phyloP scores from a whole-genome alignment of 2,888 invertebrate species.

The Hartigia nigra region DNA sequence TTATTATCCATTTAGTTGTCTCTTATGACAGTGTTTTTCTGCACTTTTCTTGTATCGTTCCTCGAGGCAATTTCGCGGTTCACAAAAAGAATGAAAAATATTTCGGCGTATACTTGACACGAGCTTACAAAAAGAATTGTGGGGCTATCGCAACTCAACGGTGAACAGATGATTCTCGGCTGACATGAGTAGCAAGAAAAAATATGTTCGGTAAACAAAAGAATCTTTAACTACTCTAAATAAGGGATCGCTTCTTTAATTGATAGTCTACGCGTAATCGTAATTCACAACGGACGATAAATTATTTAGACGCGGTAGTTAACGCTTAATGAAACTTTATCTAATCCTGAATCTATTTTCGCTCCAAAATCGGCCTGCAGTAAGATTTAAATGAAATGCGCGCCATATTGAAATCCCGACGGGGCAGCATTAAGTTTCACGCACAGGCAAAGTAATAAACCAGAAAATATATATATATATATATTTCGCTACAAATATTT shows the following conservation, averaged over 20 bases:
- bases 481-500: constrained; percentile 1
- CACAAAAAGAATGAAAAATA: not conserved
- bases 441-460: not conserved
- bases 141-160: not conserved
- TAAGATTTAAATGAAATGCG: not conserved
- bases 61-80: not conserved
- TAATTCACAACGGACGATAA: not conserved
- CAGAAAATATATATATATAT: not conserved
- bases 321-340: too few relatives aligned
- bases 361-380: not conserved
- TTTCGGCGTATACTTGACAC: not conserved
- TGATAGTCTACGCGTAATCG: not conserved
- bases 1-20: not conserved
- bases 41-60: not conserved
- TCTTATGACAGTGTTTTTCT: not conserved
- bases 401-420: not conserved
- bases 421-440: not conserved
- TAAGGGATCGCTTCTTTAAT: not conserved
- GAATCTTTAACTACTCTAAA: not conserved
- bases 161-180: not conserved
- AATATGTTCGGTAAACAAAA: not conserved
- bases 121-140: too few relatives aligned
- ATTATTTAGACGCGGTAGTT: not conserved
- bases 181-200: not conserved
- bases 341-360: not conserved